Evolutionary conservation across 2,888 invertebrate species (phyloP).

Genomic region (Gymnocheta viridis): DNA sequence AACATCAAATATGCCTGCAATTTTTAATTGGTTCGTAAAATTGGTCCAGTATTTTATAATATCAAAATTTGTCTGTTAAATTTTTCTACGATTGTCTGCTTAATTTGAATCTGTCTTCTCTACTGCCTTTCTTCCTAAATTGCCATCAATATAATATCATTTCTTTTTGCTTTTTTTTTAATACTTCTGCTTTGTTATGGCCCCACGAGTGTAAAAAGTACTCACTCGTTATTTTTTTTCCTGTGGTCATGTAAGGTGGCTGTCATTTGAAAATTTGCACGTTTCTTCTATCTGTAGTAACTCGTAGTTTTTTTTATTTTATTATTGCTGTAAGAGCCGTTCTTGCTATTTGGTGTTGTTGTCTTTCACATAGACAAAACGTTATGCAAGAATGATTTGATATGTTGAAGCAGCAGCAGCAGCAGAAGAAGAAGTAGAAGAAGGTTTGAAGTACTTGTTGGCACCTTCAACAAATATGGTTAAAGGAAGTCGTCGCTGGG

Average conservation of each 20-base stretch:
- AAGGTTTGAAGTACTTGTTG: slow-evolving; percentile 63
- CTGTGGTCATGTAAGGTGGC: slow-evolving; percentile 66
- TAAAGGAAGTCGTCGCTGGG: slow-evolving; percentile 67
- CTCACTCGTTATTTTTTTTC: neutral
- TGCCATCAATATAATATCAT: neutral
- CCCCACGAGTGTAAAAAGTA: neutral
- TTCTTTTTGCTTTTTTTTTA: neutral
- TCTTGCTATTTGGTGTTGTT: slow-evolving; percentile 23
- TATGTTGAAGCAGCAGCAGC: slow-evolving; percentile 29
- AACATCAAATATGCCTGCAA: too few relatives aligned
- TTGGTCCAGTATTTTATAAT: neutral
- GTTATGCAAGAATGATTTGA: slow-evolving; percentile 60
- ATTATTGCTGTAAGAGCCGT: slow-evolving; percentile 2
- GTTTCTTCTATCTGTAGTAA: slow-evolving; percentile 53
- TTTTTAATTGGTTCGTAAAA: neutral
- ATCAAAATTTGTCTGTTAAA: neutral
- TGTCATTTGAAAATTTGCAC: slow-evolving; percentile 65
- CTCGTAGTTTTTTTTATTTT: slow-evolving; percentile 6
- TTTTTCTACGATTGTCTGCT: neutral
- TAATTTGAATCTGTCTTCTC: neutral
- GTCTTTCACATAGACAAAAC: slow-evolving; percentile 36
- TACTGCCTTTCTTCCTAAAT: slow-evolving; percentile 1
- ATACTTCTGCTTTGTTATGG: neutral
- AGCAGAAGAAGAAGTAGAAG: slow-evolving; percentile 9
- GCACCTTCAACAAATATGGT: slow-evolving; percentile 65